Percentiles rank a stretch among this genome's conserved stretches.
phyloP scores from a whole-genome alignment of 2,797 vertebrate species.

The Cossypha polioptera region DNA sequence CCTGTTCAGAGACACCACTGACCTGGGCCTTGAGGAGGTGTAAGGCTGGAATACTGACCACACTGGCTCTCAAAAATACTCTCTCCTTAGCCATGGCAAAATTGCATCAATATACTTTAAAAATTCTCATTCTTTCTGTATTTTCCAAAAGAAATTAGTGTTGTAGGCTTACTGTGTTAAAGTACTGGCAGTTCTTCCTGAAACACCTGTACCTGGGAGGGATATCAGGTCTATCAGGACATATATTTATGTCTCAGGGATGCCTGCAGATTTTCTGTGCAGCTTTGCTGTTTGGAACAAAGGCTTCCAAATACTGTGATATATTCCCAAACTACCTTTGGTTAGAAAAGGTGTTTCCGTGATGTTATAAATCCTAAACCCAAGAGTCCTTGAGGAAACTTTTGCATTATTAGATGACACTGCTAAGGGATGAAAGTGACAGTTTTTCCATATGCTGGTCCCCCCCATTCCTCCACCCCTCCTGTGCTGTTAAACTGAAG shows the following conservation, averaged over 20 bases:
- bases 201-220: not conserved
- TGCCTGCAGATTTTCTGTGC: not conserved
- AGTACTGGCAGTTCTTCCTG: not conserved
- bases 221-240: not conserved
- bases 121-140: not conserved
- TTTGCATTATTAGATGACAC: not conserved
- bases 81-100: not conserved
- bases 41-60: not conserved
- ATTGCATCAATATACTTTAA: not conserved
- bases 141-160: not conserved
- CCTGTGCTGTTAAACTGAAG: conserved; percentile 24
- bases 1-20: not conserved
- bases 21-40: not conserved
- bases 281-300: not conserved
- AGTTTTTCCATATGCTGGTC: not conserved
- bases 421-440: not conserved
- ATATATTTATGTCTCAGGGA: not conserved
- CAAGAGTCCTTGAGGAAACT: not conserved
- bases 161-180: not conserved
- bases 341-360: not conserved
- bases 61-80: not conserved
- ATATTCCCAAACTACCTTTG: not conserved
- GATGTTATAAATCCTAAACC: not conserved
- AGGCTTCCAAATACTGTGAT: not conserved
- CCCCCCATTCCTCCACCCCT: not conserved